These are phyloP conservation scores for Catocala sponsa DNA, from an alignment of 2,888 invertebrate species.

Conservation along the genomic window DNA sequence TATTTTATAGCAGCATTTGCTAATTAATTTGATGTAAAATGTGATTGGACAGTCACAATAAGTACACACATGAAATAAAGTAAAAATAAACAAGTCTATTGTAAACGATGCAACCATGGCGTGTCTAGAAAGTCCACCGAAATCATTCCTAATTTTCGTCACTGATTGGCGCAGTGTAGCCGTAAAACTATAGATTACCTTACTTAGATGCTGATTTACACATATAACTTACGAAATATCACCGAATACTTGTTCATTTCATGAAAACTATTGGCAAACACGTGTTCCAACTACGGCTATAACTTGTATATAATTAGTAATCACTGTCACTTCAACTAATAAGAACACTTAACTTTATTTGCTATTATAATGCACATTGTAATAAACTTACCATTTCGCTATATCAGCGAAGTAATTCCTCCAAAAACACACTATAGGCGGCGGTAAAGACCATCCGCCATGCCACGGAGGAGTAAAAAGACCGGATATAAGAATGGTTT, in stretches of 20 bases:
- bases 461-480: slow-evolving; percentile 88
- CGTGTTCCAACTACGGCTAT: slow-evolving; percentile 53
- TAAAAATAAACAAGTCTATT: slow-evolving; percentile 34
- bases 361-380: slow-evolving; percentile 49
- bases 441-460: slow-evolving; percentile 86
- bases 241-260: slow-evolving; percentile 22
- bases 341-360: slow-evolving; percentile 49
- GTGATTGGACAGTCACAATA: not conserved
- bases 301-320: slow-evolving; percentile 31
- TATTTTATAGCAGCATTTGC: not conserved
- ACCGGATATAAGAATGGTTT: slow-evolving; percentile 75
- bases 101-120: slow-evolving; percentile 12
- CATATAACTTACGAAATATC: slow-evolving; percentile 38
- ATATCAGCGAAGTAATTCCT: slow-evolving; percentile 80
- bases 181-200: not conserved
- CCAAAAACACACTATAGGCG: slow-evolving; percentile 81
- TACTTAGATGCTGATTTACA: slow-evolving; percentile 15
- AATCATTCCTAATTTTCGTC: not conserved
- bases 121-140: slow-evolving; percentile 5
- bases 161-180: not conserved
- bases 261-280: slow-evolving; percentile 47
- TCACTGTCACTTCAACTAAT: slow-evolving; percentile 62
- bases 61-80: not conserved
- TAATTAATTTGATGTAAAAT: not conserved
- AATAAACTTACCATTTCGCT: slow-evolving; percentile 85